Evolutionary conservation across 2,113 vertebrate species (phyloP).

Genomic region (Gila orcuttii): DNA sequence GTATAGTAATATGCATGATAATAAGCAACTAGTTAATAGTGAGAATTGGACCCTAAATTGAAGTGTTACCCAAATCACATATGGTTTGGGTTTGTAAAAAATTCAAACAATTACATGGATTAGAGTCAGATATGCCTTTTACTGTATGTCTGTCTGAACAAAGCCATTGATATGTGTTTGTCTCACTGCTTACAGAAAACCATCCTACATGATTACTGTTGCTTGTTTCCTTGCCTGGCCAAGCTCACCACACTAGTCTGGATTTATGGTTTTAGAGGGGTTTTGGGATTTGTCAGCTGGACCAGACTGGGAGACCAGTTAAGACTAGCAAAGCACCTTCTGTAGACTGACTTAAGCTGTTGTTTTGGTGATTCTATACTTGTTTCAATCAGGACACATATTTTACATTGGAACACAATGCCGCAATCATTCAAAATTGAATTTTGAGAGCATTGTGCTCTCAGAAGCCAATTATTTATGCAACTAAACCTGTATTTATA

Average conservation of each 20-base stretch:
- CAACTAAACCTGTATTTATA: not conserved
- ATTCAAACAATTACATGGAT: slow-evolving; percentile 12
- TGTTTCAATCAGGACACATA: not conserved
- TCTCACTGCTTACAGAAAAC: not conserved
- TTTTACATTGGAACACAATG: not conserved
- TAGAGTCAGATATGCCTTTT: slow-evolving; percentile 1
- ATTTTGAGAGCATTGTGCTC: not conserved
- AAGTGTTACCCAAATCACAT: not conserved
- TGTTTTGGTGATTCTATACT: not conserved
- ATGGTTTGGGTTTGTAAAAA: not conserved
- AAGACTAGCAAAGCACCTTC: not conserved
- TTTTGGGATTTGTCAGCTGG: not conserved
- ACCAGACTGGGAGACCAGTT: not conserved
- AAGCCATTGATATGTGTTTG: not conserved
- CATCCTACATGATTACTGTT: not conserved
- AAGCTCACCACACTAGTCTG: not conserved
- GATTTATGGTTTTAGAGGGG: not conserved
- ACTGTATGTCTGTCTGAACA: not conserved
- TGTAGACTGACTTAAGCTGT: not conserved
- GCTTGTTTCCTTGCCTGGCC: not conserved
- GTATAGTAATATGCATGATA: too few relatives aligned
- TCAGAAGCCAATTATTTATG: not conserved
- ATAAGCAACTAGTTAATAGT: too few relatives aligned
- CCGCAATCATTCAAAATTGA: not conserved
- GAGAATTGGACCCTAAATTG: too few relatives aligned